Evolutionary conservation across 2,113 vertebrate species (phyloP).

Genomic region (Anhinga rufa): DNA sequence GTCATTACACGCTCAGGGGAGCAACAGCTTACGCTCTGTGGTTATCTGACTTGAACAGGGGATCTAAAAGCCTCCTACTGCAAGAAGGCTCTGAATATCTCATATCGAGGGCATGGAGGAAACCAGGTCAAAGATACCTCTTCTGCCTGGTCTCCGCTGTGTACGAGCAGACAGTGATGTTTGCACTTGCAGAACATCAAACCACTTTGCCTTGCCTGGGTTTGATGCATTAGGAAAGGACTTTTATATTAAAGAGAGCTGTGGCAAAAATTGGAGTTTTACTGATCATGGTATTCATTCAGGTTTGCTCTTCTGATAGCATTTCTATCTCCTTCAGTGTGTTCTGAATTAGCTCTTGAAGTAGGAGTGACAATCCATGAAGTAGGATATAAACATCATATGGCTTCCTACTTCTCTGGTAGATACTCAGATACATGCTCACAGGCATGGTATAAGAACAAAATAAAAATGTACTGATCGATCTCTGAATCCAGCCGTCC

Average conservation of each 20-base stretch:
- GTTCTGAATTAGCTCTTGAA: slow-evolving; percentile 13
- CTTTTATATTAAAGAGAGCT: neutral
- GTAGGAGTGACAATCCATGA: neutral
- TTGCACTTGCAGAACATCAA: neutral
- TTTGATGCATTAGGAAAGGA: neutral
- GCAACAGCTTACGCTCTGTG: neutral
- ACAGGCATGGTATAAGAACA: neutral
- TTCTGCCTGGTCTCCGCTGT: neutral
- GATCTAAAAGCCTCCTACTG: neutral
- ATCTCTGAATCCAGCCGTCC: neutral
- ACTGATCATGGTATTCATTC: neutral
- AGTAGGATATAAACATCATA: neutral
- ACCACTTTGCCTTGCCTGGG: neutral
- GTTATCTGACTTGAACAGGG: neutral
- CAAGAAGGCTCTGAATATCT: neutral
- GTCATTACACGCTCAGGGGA: neutral
- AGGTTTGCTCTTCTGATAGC: neutral
- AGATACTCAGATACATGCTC: neutral
- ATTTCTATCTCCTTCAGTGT: neutral
- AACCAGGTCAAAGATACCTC: neutral
- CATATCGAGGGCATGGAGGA: neutral
- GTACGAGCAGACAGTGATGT: neutral
- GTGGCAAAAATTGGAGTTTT: neutral
- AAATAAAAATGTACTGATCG: neutral
- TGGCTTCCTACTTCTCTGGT: neutral